These are phyloP conservation scores for Zingel zingel DNA, from an alignment of 2,113 vertebrate genomes.

Conservation along the genomic window DNA sequence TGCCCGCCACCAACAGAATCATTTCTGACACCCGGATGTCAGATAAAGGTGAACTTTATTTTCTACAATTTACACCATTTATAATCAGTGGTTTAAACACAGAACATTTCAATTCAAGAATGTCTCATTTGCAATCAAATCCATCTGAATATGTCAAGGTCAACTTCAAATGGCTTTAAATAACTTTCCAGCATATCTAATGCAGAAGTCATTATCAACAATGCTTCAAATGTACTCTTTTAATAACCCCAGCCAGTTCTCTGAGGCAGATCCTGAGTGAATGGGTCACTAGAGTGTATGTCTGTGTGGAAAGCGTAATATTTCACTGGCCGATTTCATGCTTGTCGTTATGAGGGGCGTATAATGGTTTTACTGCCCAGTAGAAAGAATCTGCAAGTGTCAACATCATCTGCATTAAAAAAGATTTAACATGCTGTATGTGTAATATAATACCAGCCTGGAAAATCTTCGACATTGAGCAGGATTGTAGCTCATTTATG, in stretches of 20 bases:
- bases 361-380: conserved; percentile 37
- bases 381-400: conserved; percentile 14
- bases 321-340: conserved; percentile 44
- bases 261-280: conserved; percentile 22
- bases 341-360: conserved; percentile 18
- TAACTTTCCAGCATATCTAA: neutral
- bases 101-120: neutral
- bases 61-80: conserved; percentile 9
- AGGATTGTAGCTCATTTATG: neutral
- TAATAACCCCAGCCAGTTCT: conserved; percentile 7
- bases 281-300: conserved; percentile 24
- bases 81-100: neutral
- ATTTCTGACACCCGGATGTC: conserved; percentile 56
- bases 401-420: conserved; percentile 33
- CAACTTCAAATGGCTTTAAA: neutral
- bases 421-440: conserved; percentile 24
- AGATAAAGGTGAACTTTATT: conserved; percentile 61
- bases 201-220: neutral
- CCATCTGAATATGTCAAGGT: neutral
- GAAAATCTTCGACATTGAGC: neutral
- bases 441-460: neutral
- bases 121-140: neutral
- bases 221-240: neutral
- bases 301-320: conserved; percentile 9
- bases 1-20: conserved; percentile 66